Percentiles rank a stretch among this genome's conserved stretches.
Evolutionary conservation across 2,888 invertebrate species (phyloP).

Genomic region (Idaea biselata): DNA sequence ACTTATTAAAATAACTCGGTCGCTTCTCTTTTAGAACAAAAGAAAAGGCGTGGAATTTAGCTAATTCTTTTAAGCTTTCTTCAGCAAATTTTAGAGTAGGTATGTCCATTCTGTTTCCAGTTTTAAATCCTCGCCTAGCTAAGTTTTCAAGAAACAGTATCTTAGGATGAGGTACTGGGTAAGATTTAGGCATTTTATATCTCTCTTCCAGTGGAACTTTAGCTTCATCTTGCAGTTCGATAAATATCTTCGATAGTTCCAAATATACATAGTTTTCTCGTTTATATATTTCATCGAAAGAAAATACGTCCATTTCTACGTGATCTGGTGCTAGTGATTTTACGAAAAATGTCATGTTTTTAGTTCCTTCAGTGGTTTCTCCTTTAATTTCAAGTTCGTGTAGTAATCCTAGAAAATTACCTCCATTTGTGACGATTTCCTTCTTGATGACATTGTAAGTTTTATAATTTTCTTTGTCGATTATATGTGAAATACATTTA

Average conservation of each 20-base stretch:
- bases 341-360: conserved; percentile 49
- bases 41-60: conserved; percentile 53
- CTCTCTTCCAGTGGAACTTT: conserved; percentile 41
- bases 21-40: conserved; percentile 41
- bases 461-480: conserved; percentile 34
- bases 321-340: conserved; percentile 37
- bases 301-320: conserved; percentile 26
- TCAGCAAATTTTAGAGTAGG: conserved; percentile 47
- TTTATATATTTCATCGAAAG: conserved; percentile 33
- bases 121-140: conserved; percentile 43
- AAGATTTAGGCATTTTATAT: conserved; percentile 43
- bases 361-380: conserved; percentile 36
- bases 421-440: conserved; percentile 41
- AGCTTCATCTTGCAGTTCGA: conserved; percentile 44
- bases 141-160: conserved; percentile 44
- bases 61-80: conserved; percentile 45
- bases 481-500: conserved; percentile 26
- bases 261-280: conserved; percentile 46
- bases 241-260: conserved; percentile 41
- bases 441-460: conserved; percentile 31
- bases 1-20: conserved; percentile 42
- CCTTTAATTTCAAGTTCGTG: conserved; percentile 49
- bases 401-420: conserved; percentile 45
- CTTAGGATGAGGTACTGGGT: conserved; percentile 14
- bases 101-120: conserved; percentile 41